A percentile compares a stretch with the other conserved stretches of the same genome.
Conservation (phyloP, 2,797 vertebrate genomes). For the Brachyrhaphis roseni region DNA sequence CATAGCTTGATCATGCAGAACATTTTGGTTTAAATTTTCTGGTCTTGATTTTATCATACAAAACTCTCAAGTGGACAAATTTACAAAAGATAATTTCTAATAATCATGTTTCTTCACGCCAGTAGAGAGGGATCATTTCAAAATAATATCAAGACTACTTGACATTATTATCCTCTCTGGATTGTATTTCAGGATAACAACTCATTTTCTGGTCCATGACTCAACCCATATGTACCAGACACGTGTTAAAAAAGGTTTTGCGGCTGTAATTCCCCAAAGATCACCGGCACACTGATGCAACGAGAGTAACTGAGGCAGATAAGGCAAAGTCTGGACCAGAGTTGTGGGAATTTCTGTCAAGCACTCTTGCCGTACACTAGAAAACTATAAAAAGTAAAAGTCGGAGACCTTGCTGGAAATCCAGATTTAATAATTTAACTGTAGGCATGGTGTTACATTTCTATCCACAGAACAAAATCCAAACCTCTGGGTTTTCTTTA, state of each 20-base stretch:
- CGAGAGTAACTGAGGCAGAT: constrained; percentile 33
- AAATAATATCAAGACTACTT: no score
- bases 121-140: neutral
- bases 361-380: constrained; percentile 31
- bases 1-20: neutral
- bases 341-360: constrained; percentile 34
- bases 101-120: neutral
- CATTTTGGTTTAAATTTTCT: neutral
- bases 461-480: neutral
- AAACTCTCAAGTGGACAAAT: neutral
- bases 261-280: constrained; percentile 34
- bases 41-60: neutral
- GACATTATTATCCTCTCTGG: neutral
- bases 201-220: constrained; percentile 19
- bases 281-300: constrained; percentile 44
- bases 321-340: constrained; percentile 43
- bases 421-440: constrained; percentile 1
- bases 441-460: neutral
- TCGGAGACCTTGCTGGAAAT: neutral
- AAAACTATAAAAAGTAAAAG: constrained; percentile 7
- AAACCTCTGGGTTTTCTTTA: neutral
- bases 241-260: constrained; percentile 42
- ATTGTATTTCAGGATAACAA: constrained; percentile 29
- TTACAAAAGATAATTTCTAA: neutral
- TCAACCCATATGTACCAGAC: constrained; percentile 37